Evolutionary conservation across 2,113 vertebrate genomes (phyloP).

Genomic region (Sebastes fasciatus): DNA sequence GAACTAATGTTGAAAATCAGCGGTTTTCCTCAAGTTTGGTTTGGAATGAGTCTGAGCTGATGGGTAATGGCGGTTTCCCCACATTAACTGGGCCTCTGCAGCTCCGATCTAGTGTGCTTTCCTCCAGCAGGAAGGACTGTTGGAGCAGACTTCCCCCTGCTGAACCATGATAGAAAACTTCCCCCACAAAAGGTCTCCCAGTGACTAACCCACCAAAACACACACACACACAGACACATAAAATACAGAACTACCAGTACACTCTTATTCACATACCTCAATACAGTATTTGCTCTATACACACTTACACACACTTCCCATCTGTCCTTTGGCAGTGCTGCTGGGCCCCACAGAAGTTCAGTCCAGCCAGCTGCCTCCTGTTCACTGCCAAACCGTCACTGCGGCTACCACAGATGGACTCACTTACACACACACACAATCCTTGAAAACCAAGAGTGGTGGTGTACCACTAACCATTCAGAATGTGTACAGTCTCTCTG

Average conservation of each 20-base stretch:
- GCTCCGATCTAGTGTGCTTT: conserved; percentile 57
- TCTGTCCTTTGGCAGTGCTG: conserved; percentile 58
- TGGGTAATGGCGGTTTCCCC: conserved; percentile 53
- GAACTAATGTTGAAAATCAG: conserved; percentile 1
- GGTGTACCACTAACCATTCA: conserved; percentile 56
- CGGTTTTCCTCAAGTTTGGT: conserved; percentile 19
- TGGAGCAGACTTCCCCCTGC: conserved; percentile 23
- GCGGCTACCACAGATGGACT: conserved; percentile 56
- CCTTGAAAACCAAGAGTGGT: conserved; percentile 34
- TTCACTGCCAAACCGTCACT: conserved; percentile 62
- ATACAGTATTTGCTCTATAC: conserved; percentile 12
- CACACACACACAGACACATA: conserved; percentile 35
- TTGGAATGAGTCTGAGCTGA: conserved; percentile 39
- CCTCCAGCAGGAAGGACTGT: conserved; percentile 59
- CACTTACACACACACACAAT: conserved; percentile 27
- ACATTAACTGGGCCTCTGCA: conserved; percentile 45
- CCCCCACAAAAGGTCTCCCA: conserved; percentile 13
- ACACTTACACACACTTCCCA: conserved; percentile 39
- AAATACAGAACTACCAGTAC: conserved; percentile 22
- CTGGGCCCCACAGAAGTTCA: conserved; percentile 45
- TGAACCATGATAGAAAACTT: conserved; percentile 47
- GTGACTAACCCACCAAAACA: conserved; percentile 13
- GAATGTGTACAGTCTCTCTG: conserved; percentile 23
- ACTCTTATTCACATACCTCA: conserved; percentile 14
- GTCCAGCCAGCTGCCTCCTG: conserved; percentile 55